Evolutionary conservation across 2,113 vertebrate species (phyloP).

Genomic region (Brienomyrus longianalis): DNA sequence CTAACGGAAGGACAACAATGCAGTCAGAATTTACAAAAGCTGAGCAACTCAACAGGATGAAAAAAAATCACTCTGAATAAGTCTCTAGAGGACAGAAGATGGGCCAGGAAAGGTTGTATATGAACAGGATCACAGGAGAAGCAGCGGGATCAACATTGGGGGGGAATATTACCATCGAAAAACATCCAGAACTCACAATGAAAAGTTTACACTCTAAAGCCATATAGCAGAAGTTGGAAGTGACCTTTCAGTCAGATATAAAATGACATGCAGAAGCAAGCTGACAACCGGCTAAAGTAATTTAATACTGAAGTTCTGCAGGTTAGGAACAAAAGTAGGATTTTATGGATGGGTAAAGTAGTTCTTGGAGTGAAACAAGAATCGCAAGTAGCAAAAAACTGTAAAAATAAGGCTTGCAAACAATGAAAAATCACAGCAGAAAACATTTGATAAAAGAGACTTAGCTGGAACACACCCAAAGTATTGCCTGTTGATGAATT

Average conservation of each 20-base stretch:
- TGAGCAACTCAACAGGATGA: background rate
- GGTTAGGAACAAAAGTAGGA: background rate
- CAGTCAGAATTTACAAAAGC: constrained; percentile 6
- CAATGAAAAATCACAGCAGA: background rate
- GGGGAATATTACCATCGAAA: background rate
- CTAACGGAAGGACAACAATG: background rate
- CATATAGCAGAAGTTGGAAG: background rate
- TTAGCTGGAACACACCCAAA: background rate
- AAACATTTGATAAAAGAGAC: background rate
- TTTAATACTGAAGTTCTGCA: background rate
- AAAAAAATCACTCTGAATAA: background rate
- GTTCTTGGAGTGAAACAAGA: background rate
- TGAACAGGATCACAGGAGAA: background rate
- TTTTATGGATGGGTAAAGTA: background rate
- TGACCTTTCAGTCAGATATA: background rate
- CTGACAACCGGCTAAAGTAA: background rate
- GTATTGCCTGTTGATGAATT: background rate
- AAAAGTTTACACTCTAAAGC: background rate
- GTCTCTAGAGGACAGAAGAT: background rate
- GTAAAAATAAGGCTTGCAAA: background rate
- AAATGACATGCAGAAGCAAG: background rate
- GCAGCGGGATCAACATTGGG: background rate
- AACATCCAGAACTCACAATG: background rate
- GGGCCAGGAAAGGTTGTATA: background rate
- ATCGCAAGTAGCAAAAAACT: background rate